These are phyloP conservation scores for Escarpia spicata DNA, from an alignment of 2,888 invertebrate species.

Conservation along the genomic window DNA sequence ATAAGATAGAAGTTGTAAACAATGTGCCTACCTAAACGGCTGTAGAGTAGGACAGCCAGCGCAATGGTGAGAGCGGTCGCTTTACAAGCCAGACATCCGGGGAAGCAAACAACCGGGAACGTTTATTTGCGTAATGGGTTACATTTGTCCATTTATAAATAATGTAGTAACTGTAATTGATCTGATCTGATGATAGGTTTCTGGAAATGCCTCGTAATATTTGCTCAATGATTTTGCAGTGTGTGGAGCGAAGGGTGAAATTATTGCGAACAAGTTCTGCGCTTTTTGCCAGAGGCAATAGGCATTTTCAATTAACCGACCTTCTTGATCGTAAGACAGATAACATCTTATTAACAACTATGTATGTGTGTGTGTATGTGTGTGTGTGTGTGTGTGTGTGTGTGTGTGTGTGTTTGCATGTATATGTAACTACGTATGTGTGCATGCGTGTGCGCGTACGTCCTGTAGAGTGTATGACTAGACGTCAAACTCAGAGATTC, in stretches of 20 bases:
- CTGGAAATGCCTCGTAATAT: background rate
- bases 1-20: background rate
- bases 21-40: background rate
- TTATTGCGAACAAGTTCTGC: background rate
- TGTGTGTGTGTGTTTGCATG: no score
- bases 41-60: background rate
- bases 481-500: background rate
- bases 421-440: no score
- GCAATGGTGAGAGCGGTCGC: background rate
- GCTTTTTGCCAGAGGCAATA: background rate
- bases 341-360: background rate
- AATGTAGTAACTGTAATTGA: background rate
- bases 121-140: background rate
- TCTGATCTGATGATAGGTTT: background rate
- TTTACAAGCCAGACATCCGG: background rate
- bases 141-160: background rate
- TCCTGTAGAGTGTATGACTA: background rate
- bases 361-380: no score
- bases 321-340: background rate
- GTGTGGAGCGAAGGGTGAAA: background rate
- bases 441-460: no score
- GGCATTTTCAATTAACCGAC: background rate
- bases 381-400: no score
- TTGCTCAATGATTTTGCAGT: background rate
- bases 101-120: background rate